phyloP scores from a whole-genome alignment of 1,140 invertebrate species.

The Aphelinus atriplicis region DNA sequence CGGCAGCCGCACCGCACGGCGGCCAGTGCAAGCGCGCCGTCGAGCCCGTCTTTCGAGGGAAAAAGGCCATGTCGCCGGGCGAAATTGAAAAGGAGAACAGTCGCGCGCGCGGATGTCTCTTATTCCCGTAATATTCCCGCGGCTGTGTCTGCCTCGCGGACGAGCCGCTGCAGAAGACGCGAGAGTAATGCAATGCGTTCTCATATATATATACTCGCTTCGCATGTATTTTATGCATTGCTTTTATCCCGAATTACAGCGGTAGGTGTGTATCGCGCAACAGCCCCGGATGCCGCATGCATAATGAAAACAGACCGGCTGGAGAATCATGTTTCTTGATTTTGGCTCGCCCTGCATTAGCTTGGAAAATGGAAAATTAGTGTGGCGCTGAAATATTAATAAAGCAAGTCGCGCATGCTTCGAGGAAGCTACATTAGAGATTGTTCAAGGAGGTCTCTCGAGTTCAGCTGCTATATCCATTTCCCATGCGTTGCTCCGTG shows the following conservation, averaged over 20 bases:
- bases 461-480: no score
- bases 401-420: no score
- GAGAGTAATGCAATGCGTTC: not conserved
- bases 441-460: no score
- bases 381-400: no score
- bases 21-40: not conserved
- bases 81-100: conserved; percentile 7
- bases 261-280: not conserved
- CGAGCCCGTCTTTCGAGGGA: no score
- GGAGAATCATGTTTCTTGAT: not conserved
- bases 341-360: not conserved
- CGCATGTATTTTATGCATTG: not conserved
- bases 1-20: not conserved
- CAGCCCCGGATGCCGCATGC: no score
- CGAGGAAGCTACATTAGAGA: no score
- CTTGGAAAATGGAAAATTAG: not conserved
- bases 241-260: not conserved
- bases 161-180: not conserved
- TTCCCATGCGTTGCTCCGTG: no score
- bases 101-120: not conserved
- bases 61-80: not conserved
- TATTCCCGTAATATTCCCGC: not conserved
- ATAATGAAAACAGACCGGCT: no score
- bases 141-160: no score
- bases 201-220: not conserved